Conservation (phyloP, 1,140 invertebrate genomes). For the Streblospio benedicti region DNA sequence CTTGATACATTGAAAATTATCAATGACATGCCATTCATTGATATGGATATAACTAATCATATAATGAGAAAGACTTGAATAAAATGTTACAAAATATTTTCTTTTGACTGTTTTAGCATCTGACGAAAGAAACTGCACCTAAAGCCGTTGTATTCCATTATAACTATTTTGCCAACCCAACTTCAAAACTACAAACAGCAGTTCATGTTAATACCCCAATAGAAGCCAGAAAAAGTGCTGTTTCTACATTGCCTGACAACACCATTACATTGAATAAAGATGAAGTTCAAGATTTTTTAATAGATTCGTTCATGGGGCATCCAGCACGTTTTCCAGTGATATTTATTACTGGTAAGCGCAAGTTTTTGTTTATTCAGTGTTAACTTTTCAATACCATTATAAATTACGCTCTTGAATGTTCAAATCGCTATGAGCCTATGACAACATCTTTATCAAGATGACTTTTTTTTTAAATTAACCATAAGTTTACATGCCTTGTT, state of each 20-base stretch:
- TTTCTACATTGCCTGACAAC: neutral
- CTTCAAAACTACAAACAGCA: neutral
- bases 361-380: neutral
- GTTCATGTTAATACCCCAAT: neutral
- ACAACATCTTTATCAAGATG: no score
- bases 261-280: neutral
- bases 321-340: neutral
- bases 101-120: neutral
- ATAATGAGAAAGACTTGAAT: neutral
- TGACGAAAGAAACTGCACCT: neutral
- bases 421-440: neutral
- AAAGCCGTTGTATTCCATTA: slow-evolving; percentile 1
- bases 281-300: neutral
- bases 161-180: neutral
- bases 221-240: neutral
- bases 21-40: neutral
- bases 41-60: neutral
- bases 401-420: neutral
- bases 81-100: neutral
- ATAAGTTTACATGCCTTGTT: no score
- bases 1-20: no score
- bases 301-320: neutral
- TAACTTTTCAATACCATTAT: neutral
- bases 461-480: no score
- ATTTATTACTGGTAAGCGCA: neutral